Conservation (phyloP, 2,888 invertebrate species). For the Drosophila siamana region DNA sequence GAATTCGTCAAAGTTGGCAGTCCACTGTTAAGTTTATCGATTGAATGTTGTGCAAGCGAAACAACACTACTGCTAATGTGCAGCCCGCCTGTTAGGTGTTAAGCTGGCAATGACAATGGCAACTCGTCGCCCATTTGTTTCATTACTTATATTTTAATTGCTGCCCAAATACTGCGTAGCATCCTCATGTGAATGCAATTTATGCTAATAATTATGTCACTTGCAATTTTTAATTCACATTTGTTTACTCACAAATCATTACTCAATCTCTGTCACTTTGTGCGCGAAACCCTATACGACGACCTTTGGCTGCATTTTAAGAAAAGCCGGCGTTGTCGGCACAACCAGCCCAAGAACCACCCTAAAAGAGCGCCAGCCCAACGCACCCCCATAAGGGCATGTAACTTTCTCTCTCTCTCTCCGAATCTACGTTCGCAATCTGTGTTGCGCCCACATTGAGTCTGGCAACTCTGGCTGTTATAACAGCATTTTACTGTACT, state of each 20-base stretch:
- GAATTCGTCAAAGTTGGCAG: constrained; percentile 57
- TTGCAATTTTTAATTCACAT: not conserved
- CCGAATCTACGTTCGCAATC: not conserved
- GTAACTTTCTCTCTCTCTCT: constrained; percentile 2
- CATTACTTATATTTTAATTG: not conserved
- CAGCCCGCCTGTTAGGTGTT: constrained; percentile 14
- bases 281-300: constrained; percentile 15
- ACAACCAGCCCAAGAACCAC: constrained; percentile 35
- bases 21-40: constrained; percentile 73
- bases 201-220: not conserved
- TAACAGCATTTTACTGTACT: constrained; percentile 56
- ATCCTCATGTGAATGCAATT: not conserved
- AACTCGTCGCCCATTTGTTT: constrained; percentile 17
- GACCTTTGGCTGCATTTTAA: constrained; percentile 22
- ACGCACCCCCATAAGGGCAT: constrained; percentile 33
- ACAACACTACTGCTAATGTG: constrained; percentile 22
- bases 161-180: not conserved
- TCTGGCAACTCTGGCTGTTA: constrained; percentile 9
- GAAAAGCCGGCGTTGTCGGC: constrained; percentile 41
- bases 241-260: not conserved
- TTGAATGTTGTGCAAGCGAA: constrained; percentile 59
- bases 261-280: constrained; percentile 1
- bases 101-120: constrained; percentile 14
- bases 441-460: not conserved
- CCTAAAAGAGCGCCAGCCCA: constrained; percentile 26